Base-by-base conservation (phyloP, 2,797 vertebrate genomes). In the Cuculus canorus region DNA sequence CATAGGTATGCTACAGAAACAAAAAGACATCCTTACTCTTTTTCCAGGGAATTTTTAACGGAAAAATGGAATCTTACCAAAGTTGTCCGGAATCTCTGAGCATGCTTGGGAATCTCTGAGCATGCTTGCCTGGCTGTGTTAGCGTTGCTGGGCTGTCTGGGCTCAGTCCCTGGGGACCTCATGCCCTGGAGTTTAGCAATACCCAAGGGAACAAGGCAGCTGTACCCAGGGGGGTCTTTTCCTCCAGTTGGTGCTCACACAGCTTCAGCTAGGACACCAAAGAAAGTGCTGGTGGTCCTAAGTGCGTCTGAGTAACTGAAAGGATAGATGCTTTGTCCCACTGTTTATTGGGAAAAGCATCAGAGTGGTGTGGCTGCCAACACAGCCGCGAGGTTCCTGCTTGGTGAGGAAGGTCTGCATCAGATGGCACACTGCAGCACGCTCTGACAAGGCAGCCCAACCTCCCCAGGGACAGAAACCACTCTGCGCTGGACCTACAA, bases 151-250 rank as follows among this genome's bases (percentile, higher is more conserved):
- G 43, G 77, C 28, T 86, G 28, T 17, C 77, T 10, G 39, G 39
- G 17, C 48, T 83, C 6, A 1, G 23, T 5, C 30, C 48, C 32
- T 1, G 1, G 52, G 27, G 32, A 45, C 33, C 37, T 24, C 1
- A 2, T 3, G 3, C 27, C 48, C 39, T 19, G 63, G 41, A 65
- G 71, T 48, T 75, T 52, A 32, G 75, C 0, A 0, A 30, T 60
- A 66, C 59, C 63, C 70, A 25, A 48, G 35, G 52, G 52, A 10
- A 37, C 2, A 4, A 52, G 63, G 45, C 0, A 1, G 13, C 28
- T 59, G 64, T 17, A 2, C 33, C 47, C 57, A 10, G 0, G 0
- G 0, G 18, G 1, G 3, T 18, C 2, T 1, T 50, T 73, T 68
- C 33, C 25, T 77, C 41, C 6, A 4, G 32, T 37, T 15, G 4